Conservation (phyloP, 23 tunicate species). For the Phallusia fumigata region DNA sequence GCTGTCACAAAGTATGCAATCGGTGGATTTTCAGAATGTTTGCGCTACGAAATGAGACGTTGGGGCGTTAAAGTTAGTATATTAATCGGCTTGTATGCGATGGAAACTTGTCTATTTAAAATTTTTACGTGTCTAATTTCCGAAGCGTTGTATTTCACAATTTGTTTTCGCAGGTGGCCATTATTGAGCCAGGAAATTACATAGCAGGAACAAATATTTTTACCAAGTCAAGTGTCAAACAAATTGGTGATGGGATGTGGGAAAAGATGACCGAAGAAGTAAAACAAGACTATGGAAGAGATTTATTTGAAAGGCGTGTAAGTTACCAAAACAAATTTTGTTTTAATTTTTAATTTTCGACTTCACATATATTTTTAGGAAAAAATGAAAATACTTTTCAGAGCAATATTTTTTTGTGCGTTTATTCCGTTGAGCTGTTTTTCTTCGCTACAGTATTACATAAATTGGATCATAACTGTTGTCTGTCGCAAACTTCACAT, state of each 20-base stretch:
- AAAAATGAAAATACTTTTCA: too few relatives aligned
- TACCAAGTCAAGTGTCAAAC: slow-evolving; percentile 44
- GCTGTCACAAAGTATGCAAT: slow-evolving; percentile 83
- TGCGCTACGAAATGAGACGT: slow-evolving; percentile 86
- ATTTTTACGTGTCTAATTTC: too few relatives aligned
- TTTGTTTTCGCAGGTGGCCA: slow-evolving; percentile 61
- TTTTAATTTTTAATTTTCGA: too few relatives aligned
- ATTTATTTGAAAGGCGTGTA: slow-evolving; percentile 68
- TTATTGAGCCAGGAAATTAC: slow-evolving; percentile 97
- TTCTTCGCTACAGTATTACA: too few relatives aligned
- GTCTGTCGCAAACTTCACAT: too few relatives aligned
- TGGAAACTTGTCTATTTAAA: too few relatives aligned
- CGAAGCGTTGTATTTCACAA: too few relatives aligned
- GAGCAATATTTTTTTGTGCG: too few relatives aligned
- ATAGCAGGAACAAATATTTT: slow-evolving; percentile 97
- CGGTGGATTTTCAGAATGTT: slow-evolving; percentile 81
- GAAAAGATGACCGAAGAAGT: slow-evolving; percentile 54
- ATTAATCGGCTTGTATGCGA: too few relatives aligned
- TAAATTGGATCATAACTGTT: too few relatives aligned
- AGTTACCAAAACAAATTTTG: not conserved
- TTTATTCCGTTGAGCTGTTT: too few relatives aligned
- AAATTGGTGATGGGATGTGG: slow-evolving; percentile 78
- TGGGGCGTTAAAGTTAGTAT: slow-evolving; percentile 77
- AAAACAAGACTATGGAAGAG: slow-evolving; percentile 78
- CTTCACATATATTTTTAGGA: too few relatives aligned